Percentiles rank a stretch among this genome's conserved stretches.
Evolutionary conservation across 2,888 invertebrate species (phyloP).

Genomic region (Ophraella communa): DNA sequence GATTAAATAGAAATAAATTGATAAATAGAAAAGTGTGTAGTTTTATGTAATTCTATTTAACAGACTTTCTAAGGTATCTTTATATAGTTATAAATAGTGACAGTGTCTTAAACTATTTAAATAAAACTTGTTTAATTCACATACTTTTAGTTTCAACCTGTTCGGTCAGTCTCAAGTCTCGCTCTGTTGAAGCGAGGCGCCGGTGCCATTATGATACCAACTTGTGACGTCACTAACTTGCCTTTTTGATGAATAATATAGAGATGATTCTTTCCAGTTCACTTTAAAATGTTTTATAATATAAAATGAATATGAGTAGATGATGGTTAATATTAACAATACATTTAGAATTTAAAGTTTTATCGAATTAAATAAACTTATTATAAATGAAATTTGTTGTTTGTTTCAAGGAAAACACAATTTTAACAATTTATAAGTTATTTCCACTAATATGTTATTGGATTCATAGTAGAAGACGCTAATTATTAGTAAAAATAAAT

Average conservation of each 20-base stretch:
- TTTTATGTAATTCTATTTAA: neutral
- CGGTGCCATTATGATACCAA: slow-evolving; percentile 43
- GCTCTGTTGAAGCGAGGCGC: slow-evolving; percentile 52
- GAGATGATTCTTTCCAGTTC: neutral
- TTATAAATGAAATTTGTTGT: too few species aligned
- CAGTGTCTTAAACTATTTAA: slow-evolving; percentile 1
- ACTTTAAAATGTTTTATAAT: neutral
- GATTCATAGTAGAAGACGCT: too few species aligned
- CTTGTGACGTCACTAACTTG: slow-evolving; percentile 43
- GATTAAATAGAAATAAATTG: too few species aligned
- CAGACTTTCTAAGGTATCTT: neutral
- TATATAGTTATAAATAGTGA: neutral
- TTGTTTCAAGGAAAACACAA: too few species aligned
- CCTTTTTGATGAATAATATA: slow-evolving; percentile 4
- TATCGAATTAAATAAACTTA: too few species aligned
- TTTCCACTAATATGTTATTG: too few species aligned
- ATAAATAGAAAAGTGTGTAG: neutral
- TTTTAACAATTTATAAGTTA: too few species aligned
- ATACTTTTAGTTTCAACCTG: slow-evolving; percentile 50
- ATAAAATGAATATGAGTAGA: too few species aligned
- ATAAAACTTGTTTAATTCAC: slow-evolving; percentile 42
- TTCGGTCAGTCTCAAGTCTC: slow-evolving; percentile 42
- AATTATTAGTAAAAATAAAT: too few species aligned
- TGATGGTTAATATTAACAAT: too few species aligned
- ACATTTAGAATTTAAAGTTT: too few species aligned